A percentile compares a stretch with the other conserved stretches of the same genome.
Evolutionary conservation across 1,140 invertebrate species (phyloP).

Genomic region (Drosophila persimilis): DNA sequence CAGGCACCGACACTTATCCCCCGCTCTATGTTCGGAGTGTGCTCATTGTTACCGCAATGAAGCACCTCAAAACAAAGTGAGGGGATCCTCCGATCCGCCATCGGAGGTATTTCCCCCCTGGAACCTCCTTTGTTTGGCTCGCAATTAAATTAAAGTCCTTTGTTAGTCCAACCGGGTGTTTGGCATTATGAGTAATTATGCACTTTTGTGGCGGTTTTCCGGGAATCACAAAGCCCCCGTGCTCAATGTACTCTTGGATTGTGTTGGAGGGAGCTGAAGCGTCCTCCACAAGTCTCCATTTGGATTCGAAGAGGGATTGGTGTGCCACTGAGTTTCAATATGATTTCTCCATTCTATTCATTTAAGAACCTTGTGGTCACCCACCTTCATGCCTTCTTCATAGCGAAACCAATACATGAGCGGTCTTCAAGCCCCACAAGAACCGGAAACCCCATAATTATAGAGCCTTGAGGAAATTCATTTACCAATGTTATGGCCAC

Average conservation of each 20-base stretch:
- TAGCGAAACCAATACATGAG: too few species aligned
- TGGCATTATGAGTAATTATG: slow-evolving; percentile 52
- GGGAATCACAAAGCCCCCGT: slow-evolving; percentile 29
- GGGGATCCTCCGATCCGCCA: not conserved
- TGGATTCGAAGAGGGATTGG: not conserved
- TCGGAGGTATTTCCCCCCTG: slow-evolving; percentile 1
- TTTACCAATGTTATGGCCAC: too few species aligned
- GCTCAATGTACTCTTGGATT: slow-evolving; percentile 7
- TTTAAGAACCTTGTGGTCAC: too few species aligned
- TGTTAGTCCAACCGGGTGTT: slow-evolving; percentile 40
- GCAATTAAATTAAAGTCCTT: slow-evolving; percentile 57
- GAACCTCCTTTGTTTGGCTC: slow-evolving; percentile 44
- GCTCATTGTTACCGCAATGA: slow-evolving; percentile 7
- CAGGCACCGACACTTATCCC: slow-evolving; percentile 40
- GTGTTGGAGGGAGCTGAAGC: slow-evolving; percentile 23
- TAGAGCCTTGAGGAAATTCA: too few species aligned
- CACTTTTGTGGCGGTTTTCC: slow-evolving; percentile 41
- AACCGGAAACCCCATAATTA: too few species aligned
- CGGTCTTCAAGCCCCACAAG: too few species aligned
- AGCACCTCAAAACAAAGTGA: slow-evolving; percentile 13
- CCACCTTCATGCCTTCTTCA: too few species aligned
- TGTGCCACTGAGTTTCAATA: too few species aligned
- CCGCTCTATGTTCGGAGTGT: not conserved
- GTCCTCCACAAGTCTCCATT: slow-evolving; percentile 2
- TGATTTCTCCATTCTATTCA: too few species aligned